Evolutionary conservation across 2,113 vertebrate genomes (phyloP), one percentile per base, ranked within the genome.

Genomic region (Alaudala cheleensis): DNA sequence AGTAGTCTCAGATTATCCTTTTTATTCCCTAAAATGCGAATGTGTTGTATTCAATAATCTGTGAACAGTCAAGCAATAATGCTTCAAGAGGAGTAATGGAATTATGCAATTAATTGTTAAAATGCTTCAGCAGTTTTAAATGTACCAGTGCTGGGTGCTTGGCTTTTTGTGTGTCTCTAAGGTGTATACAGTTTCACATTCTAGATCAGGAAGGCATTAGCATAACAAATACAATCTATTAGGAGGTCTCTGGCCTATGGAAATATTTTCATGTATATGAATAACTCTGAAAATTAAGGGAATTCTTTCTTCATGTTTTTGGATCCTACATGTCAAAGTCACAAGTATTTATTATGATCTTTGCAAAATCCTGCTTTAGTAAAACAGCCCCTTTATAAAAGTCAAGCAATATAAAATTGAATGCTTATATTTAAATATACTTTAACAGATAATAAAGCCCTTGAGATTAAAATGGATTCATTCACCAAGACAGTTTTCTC

Each of bases 361-460:
- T 94, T 79, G 93, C 92, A 96, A 91, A 97, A 95, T 89, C 88
- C 67, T 88, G 45, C 86, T 96, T 86, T 87, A 94, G 47, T 96
- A 94, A 97, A 98, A 97, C 88, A 96, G 73, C 82, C 97, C 92
- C 86, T 89, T 51, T 57, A 83, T 96, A 97, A 96, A 98, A 98
- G 97, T 95, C 96, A 97, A 98, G 96, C 81, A 91, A 96, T 91
- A 71, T 95, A 97, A 97, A 97, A 96, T 84, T 92, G 95, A 97
- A 92, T 96, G 92, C 95, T 90, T 98, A 92, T 97, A 94, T 98
- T 98, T 97, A 97, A 98, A 97, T 96, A 98, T 81, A 96, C 96
- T 97, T 97, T 97, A 98, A 97, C 92, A 98, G 97, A 97, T 97
- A 97, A 96, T 97, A 98, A 97, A 98, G 82, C 95, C 95, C 96